phyloP scores from a whole-genome alignment of 30 jellyfish, hydroid and myxozoan genomes.

The Aurelia aurita complex sp. Pacific region DNA sequence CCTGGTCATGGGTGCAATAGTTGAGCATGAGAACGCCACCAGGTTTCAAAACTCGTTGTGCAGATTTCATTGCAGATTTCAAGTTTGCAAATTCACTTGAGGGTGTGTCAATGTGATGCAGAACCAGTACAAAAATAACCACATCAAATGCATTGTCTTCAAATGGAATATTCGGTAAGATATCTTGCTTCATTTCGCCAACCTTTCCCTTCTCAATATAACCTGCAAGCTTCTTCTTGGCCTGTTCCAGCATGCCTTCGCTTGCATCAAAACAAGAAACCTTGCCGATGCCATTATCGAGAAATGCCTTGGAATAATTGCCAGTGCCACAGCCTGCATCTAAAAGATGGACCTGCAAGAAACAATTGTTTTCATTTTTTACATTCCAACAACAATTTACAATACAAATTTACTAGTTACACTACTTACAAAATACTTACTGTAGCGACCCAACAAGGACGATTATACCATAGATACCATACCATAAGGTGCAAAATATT shows the following conservation, averaged over 20 bases:
- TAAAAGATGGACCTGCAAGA: constrained; percentile 43
- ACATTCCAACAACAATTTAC: too few species aligned
- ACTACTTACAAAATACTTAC: too few species aligned
- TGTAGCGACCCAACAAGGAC: too few species aligned
- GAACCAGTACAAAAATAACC: constrained; percentile 59
- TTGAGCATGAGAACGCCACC: constrained; percentile 40
- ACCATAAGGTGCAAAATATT: too few species aligned
- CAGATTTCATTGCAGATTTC: constrained; percentile 12
- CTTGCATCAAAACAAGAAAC: constrained; percentile 72
- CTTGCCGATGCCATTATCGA: constrained; percentile 66
- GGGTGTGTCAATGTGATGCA: constrained; percentile 69
- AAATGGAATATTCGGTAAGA: constrained; percentile 64
- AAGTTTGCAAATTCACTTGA: constrained; percentile 11
- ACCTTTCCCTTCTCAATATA: background rate
- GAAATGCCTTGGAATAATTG: constrained; percentile 65
- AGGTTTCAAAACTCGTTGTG: constrained; percentile 19
- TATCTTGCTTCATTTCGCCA: constrained; percentile 35
- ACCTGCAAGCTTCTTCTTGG: constrained; percentile 30
- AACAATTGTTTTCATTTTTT: too few species aligned
- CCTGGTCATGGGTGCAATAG: constrained; percentile 28
- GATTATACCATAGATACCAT: too few species aligned
- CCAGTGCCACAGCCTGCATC: constrained; percentile 91
- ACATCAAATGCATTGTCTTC: constrained; percentile 71
- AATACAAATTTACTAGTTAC: too few species aligned
- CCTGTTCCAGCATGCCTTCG: constrained; percentile 75